A percentile compares a stretch with the other conserved stretches of the same genome.
Evolutionary conservation across 2,797 vertebrate species (phyloP).

Genomic region (Tachyglossus aculeatus): DNA sequence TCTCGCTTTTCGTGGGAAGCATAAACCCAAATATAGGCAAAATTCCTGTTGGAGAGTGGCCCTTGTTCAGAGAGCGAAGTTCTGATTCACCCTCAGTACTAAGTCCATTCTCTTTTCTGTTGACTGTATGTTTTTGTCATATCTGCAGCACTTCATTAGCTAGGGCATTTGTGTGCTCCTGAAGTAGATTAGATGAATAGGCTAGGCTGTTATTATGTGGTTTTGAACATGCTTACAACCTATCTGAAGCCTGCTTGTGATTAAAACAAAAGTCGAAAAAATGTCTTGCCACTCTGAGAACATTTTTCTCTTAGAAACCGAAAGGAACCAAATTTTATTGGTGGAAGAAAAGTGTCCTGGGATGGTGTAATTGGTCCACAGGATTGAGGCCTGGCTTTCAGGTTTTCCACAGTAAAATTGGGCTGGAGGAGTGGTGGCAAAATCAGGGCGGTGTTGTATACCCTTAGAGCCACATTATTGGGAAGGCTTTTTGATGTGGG

Average conservation of each 20-base stretch:
- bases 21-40: too few relatives aligned
- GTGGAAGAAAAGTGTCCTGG: slow-evolving; percentile 9
- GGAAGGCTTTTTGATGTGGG: slow-evolving; percentile 65
- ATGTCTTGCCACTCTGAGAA: slow-evolving; percentile 20
- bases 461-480: slow-evolving; percentile 69
- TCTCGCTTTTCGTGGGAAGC: too few relatives aligned
- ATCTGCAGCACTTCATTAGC: slow-evolving; percentile 44
- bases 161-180: slow-evolving; percentile 37
- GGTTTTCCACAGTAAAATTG: slow-evolving; percentile 49
- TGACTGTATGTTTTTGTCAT: slow-evolving; percentile 37
- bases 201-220: slow-evolving; percentile 17
- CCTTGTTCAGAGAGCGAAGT: neutral
- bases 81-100: slow-evolving; percentile 2
- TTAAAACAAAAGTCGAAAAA: slow-evolving; percentile 13
- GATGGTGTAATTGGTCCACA: slow-evolving; percentile 21
- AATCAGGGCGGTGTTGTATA: slow-evolving; percentile 61
- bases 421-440: slow-evolving; percentile 43
- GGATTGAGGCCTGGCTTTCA: slow-evolving; percentile 17
- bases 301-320: slow-evolving; percentile 31
- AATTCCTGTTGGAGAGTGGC: too few relatives aligned
- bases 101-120: slow-evolving; percentile 21
- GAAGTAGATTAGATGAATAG: slow-evolving; percentile 23
- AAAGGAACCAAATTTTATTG: slow-evolving; percentile 34
- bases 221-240: slow-evolving; percentile 38
- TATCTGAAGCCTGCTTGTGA: slow-evolving; percentile 15